Evolutionary conservation across 2,888 invertebrate genomes (phyloP), one percentile per base, ranked within the genome.

Genomic region (Drosophila maculinotata): DNA sequence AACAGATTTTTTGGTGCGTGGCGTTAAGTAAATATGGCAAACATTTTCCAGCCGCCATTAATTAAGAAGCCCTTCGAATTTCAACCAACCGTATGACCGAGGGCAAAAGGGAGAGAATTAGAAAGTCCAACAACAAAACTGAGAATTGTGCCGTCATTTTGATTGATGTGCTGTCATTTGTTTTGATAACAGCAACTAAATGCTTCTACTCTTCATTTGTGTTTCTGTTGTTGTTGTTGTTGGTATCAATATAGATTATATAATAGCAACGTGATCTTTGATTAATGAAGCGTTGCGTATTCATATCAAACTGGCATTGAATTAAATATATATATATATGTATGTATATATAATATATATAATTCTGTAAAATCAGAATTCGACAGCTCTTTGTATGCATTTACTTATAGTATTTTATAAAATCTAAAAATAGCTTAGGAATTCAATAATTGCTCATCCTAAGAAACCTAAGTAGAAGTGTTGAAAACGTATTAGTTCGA

Each of bases 161-260:
- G 85, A 84, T 79, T 81, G 79, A 79, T 79, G 79, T 41, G 36
- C 60, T 57, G 58, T 47, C 68, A 66, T 69, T 80, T 77, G 52
- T 52, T 64, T 52, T 57, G 56, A 59, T 49, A 45, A 39, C 47
- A 31, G 28, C 59, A 33, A 26, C 72, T 56, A 76, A 72, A 63
- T 52, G 53, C 31, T 20, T 20, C 41, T 28, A 38, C 33, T 25
- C 52, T 15, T 14, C 30, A 23, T 28, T 36, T 17, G 30, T n/a
- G 17, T 17, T 44, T 3, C 12, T 38, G n/a, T n/a, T 28, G 30
- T 51, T 70, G 23, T 39, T 56, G 31, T 41, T 14, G 6, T 45
- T 15, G 5, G 35, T 17, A 44, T 39, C 42, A 26, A 56, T 57
- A 54, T 42, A 23, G 33, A 48, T 28, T 58, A 39, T 35, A 42